Evolutionary conservation across 2,888 invertebrate species (phyloP), one percentile per base, ranked within the genome.

Genomic region (Abrostola triplasia): DNA sequence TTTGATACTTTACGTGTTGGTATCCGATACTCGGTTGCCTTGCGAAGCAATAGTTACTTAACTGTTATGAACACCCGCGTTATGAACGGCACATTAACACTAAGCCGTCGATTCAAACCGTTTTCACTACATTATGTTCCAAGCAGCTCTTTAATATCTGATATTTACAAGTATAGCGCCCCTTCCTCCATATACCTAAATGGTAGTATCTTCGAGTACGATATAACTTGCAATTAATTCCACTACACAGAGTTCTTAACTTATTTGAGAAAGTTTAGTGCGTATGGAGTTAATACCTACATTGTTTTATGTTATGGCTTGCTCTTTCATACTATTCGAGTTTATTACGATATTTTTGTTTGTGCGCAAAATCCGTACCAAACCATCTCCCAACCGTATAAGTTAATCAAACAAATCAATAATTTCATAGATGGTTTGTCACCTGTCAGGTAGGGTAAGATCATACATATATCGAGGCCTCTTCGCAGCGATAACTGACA

Each of bases 1-100:
- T 78, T 76, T 73, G 78, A 79, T 76, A 76, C 70, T 74, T 70
- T 81, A 89, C 88, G 90, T 89, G 88, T 87, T 77, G 65, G 75
- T 81, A 83, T 85, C 86, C 67, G 81, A 83, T 84, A 84, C 82
- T 80, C 73, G 67, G 64, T 76, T 73, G 63, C 36, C 13, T 67
- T 71, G 47, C 41, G 48, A 53, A 57, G 52, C 67, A 60, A 67
- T 69, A 38, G 54, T 59, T 59, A 64, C 61, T 68, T 59, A 41
- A 67, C 64, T 61, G 65, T 72, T 51, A 72, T 60, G 67, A 62
- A 54, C 56, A 62, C 42, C 41, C 36, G 24, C 9, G 12, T 55
- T 41, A 61, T 52, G 50, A 50, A 50, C 38, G 13, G 41, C 11
- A 42, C 47, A 41, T n/a, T 36, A 38, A 61, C 49, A 36, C n/a